Evolutionary conservation across 2,797 vertebrate genomes (phyloP).

Genomic region (Babyrousa celebensis): DNA sequence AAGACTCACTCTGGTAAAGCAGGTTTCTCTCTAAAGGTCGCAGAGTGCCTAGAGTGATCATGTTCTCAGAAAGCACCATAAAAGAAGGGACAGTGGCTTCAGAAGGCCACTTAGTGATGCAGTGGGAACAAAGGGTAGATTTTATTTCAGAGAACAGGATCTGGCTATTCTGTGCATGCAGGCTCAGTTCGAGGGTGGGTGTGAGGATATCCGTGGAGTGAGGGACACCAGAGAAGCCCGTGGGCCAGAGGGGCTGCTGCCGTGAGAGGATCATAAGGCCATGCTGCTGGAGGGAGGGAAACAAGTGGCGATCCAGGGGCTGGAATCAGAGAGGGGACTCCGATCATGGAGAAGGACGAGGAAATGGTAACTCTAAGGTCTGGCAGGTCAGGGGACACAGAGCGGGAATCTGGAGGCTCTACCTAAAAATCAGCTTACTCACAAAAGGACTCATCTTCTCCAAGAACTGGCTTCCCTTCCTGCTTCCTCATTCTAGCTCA

Average conservation of each 20-base stretch:
- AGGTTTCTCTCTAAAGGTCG: slow-evolving; percentile 36
- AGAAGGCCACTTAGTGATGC: neutral
- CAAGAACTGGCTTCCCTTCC: neutral
- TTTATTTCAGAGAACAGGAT: slow-evolving; percentile 39
- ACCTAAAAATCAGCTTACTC: neutral
- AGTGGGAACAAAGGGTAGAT: neutral
- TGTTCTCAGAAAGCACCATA: neutral
- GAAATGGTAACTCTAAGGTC: neutral
- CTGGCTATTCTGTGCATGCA: slow-evolving; percentile 1
- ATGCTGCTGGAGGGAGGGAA: neutral
- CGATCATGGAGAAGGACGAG: neutral
- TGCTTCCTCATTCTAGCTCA: neutral
- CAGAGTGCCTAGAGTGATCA: neutral
- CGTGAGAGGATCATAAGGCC: neutral
- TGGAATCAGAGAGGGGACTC: neutral
- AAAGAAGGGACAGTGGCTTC: slow-evolving; percentile 24
- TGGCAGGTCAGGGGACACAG: neutral
- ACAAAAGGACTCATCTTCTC: neutral
- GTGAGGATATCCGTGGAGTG: neutral
- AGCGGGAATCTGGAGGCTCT: neutral
- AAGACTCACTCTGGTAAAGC: neutral
- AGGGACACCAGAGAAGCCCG: neutral
- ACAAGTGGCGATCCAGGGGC: neutral
- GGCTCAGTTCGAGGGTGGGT: neutral
- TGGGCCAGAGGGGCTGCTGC: neutral